A percentile compares a stretch with the other conserved stretches of the same genome.
Evolutionary conservation across 2,888 invertebrate genomes (phyloP).

Genomic region (Tachina lurida): DNA sequence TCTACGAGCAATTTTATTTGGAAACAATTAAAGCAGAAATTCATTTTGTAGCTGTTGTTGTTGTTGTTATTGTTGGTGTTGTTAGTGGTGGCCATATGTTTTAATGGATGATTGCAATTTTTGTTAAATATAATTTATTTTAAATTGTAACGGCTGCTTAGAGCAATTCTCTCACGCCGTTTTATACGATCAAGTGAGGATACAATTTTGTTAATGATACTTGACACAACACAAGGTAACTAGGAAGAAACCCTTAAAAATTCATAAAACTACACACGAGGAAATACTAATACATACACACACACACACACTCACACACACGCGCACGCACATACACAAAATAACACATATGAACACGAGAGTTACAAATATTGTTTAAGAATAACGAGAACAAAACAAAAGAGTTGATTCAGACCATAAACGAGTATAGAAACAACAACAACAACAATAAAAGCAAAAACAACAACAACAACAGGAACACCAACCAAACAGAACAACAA

Average conservation of each 20-base stretch:
- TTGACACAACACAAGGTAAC: conserved; percentile 46
- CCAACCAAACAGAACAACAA: conserved; percentile 53
- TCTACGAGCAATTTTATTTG: conserved; percentile 3
- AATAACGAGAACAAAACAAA: conserved; percentile 61
- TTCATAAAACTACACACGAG: conserved; percentile 4
- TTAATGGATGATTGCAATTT: conserved; percentile 66
- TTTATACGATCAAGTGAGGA: conserved; percentile 5
- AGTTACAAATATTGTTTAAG: conserved; percentile 15
- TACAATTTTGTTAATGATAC: conserved; percentile 32
- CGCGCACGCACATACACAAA: not conserved
- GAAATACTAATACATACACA: conserved; percentile 19
- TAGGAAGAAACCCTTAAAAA: conserved; percentile 50
- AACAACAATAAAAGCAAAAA: conserved; percentile 48
- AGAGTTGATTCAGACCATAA: conserved; percentile 18
- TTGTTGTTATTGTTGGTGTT: conserved; percentile 24
- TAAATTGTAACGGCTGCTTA: conserved; percentile 69
- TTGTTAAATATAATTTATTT: conserved; percentile 50
- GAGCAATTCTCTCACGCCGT: conserved; percentile 68
- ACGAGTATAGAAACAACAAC: not conserved
- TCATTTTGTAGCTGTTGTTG: conserved; percentile 1
- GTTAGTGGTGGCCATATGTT: conserved; percentile 58
- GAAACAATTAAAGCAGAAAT: conserved; percentile 24
- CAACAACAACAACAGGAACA: conserved; percentile 64
- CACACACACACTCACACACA: not conserved
- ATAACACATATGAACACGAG: not conserved